These are phyloP conservation scores for Zeuzera pyrina DNA, from an alignment of 2,888 invertebrate species.

Conservation along the genomic window DNA sequence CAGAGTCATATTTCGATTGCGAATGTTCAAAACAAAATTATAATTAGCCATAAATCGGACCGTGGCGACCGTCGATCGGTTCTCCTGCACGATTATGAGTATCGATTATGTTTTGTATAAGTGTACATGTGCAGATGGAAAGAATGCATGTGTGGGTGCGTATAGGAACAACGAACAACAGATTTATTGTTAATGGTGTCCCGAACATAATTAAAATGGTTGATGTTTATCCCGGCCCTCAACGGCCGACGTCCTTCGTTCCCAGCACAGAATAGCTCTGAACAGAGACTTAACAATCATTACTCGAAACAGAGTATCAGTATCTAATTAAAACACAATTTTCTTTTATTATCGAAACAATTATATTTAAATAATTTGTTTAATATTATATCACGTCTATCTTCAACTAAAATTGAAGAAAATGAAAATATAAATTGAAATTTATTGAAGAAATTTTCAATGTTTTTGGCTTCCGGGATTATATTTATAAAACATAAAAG, in stretches of 20 bases:
- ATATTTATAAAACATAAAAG: too few relatives aligned
- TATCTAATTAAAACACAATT: too few relatives aligned
- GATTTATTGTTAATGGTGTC: constrained; percentile 73
- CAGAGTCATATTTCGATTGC: constrained; percentile 50
- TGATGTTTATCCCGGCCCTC: constrained; percentile 62
- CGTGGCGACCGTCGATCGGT: constrained; percentile 44
- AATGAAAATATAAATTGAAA: too few relatives aligned
- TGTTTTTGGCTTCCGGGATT: too few relatives aligned
- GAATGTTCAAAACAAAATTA: constrained; percentile 55
- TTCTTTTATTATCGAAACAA: too few relatives aligned
- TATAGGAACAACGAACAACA: constrained; percentile 51
- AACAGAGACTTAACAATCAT: too few relatives aligned
- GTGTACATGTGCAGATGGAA: constrained; percentile 13
- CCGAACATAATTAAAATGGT: constrained; percentile 71
- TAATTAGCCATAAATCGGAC: constrained; percentile 61
- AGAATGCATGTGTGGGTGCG: constrained; percentile 26
- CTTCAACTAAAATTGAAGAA: too few relatives aligned
- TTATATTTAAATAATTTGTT: too few relatives aligned
- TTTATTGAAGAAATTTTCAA: too few relatives aligned
- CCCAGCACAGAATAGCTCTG: too few relatives aligned
- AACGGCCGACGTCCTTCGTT: constrained; percentile 45
- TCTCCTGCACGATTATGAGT: constrained; percentile 34
- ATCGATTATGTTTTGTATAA: constrained; percentile 28
- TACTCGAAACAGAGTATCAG: too few relatives aligned
- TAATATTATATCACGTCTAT: too few relatives aligned